Evolutionary conservation across 1,140 invertebrate genomes (phyloP).

Genomic region (Medauroidea extradentata): DNA sequence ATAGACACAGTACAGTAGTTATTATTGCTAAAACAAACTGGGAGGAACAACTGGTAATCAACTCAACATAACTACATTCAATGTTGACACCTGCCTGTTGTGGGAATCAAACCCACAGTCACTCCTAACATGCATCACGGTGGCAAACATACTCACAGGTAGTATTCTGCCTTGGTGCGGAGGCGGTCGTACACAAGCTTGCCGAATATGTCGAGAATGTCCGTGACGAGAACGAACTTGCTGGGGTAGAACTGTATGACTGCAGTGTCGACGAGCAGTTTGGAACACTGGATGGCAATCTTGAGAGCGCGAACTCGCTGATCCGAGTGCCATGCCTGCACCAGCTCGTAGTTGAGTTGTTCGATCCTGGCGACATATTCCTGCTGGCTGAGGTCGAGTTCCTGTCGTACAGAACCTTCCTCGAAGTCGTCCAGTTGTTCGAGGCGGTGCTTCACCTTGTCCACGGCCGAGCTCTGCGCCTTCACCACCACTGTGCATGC

Average conservation of each 20-base stretch:
- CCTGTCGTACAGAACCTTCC: slow-evolving; percentile 80
- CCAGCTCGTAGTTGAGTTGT: slow-evolving; percentile 83
- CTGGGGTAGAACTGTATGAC: slow-evolving; percentile 95
- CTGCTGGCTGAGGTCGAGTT: slow-evolving; percentile 85
- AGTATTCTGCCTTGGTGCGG: slow-evolving; percentile 68
- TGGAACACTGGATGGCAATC: slow-evolving; percentile 93
- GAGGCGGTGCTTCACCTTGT: slow-evolving; percentile 85
- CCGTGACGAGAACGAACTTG: slow-evolving; percentile 94
- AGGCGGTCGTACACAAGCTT: slow-evolving; percentile 86
- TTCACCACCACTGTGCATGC: slow-evolving; percentile 61
- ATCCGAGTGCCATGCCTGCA: slow-evolving; percentile 86
- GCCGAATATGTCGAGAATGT: slow-evolving; percentile 94
- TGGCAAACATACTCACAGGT: slow-evolving; percentile 54
- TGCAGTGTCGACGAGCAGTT: slow-evolving; percentile 81
- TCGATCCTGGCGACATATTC: slow-evolving; percentile 87
- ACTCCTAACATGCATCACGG: too few relatives aligned
- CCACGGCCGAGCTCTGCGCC: slow-evolving; percentile 69
- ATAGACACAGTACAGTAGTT: too few relatives aligned
- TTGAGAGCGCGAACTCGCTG: slow-evolving; percentile 94
- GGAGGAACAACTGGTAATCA: too few relatives aligned
- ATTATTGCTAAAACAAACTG: too few relatives aligned
- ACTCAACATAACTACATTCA: too few relatives aligned
- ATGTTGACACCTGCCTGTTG: too few relatives aligned
- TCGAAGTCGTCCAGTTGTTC: slow-evolving; percentile 95
- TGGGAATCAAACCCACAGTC: too few relatives aligned